phyloP scores from a whole-genome alignment of 2,113 vertebrate genomes.

The Falco punctatus region DNA sequence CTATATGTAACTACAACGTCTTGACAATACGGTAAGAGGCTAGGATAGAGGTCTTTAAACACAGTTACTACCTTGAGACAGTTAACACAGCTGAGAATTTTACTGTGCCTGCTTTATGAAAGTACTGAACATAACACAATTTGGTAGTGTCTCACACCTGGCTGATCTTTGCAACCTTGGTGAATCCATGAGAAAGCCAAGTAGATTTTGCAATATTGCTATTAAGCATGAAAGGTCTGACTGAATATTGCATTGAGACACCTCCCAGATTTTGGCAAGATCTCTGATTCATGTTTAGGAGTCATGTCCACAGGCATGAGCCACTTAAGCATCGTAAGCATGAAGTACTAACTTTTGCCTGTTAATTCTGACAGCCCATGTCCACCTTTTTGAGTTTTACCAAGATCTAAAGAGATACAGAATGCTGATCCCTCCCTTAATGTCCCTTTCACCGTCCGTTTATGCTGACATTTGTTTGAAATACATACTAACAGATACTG shows the following conservation, averaged over 20 bases:
- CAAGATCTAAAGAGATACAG: background rate
- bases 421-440: background rate
- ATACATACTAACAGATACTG: background rate
- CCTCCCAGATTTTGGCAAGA: background rate
- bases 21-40: background rate
- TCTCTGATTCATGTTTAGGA: background rate
- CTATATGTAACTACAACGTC: background rate
- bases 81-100: background rate
- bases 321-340: rapidly evolving
- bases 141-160: background rate
- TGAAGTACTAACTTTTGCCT: background rate
- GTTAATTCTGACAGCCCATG: background rate
- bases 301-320: background rate
- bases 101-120: background rate
- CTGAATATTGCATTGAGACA: background rate
- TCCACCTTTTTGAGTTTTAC: background rate
- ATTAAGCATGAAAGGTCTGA: background rate
- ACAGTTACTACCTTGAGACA: background rate
- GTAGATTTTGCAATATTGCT: background rate
- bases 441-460: background rate
- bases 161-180: background rate
- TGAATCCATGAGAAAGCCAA: background rate
- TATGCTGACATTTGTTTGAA: background rate
- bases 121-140: background rate
- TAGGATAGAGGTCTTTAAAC: background rate